Evolutionary conservation across 2,888 invertebrate species (phyloP).

Genomic region (Maniola hyperantus): DNA sequence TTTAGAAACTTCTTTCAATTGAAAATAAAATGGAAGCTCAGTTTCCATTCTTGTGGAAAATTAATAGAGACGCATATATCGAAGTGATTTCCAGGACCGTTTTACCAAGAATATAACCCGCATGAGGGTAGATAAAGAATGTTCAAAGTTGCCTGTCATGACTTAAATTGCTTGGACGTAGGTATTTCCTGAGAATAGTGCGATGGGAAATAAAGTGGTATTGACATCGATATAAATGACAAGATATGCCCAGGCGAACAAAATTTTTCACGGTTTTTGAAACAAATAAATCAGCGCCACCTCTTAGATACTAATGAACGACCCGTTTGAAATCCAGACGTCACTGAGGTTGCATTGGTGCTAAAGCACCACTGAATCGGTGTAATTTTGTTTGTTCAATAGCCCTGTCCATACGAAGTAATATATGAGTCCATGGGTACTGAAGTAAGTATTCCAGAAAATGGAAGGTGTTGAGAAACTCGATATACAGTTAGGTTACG

Average conservation of each 20-base stretch:
- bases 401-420: no score
- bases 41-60: not conserved
- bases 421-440: no score
- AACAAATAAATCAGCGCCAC: no score
- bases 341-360: no score
- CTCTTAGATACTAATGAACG: no score
- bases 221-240: no score
- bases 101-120: not conserved
- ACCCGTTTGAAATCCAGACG: no score
- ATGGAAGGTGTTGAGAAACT: not conserved
- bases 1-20: not conserved
- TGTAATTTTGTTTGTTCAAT: no score
- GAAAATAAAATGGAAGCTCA: not conserved
- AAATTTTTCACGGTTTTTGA: no score
- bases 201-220: not conserved
- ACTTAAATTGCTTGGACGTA: not conserved
- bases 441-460: not conserved
- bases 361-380: no score
- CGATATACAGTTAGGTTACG: not conserved
- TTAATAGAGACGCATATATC: not conserved
- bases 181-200: not conserved
- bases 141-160: not conserved
- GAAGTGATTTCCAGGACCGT: not conserved
- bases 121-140: no score
- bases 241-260: no score